Percentiles rank a stretch among this genome's conserved stretches.
These are phyloP conservation scores for Ailurus styani DNA, from an alignment of 2,113 vertebrate genomes.

Conservation along the genomic window DNA sequence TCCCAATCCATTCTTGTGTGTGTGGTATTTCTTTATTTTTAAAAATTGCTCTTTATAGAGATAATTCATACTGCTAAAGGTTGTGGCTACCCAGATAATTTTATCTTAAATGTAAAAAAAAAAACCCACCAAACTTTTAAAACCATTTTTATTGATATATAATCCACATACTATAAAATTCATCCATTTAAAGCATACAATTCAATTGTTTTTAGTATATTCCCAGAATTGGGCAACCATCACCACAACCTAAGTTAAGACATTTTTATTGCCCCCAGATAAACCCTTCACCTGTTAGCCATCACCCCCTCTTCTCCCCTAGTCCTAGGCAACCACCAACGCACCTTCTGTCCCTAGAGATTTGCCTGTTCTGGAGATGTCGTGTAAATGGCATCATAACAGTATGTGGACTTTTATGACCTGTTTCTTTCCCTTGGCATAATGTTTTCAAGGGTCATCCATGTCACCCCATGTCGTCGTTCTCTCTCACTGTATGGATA, in stretches of 20 bases:
- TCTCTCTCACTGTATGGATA: neutral
- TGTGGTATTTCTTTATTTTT: neutral
- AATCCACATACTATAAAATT: neutral
- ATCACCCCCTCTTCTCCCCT: neutral
- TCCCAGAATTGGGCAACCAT: neutral
- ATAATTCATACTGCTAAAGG: neutral
- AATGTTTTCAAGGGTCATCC: neutral
- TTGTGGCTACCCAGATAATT: neutral
- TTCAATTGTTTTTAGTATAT: neutral
- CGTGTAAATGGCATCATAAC: neutral
- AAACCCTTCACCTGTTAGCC: neutral
- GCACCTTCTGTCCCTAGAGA: neutral
- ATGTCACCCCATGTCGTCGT: neutral
- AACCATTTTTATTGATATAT: neutral
- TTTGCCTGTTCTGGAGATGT: neutral
- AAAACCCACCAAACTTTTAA: neutral
- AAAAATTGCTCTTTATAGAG: neutral
- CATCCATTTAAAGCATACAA: neutral
- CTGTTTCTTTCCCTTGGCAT: neutral
- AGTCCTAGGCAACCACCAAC: neutral
- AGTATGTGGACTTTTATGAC: neutral
- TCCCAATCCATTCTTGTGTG: neutral
- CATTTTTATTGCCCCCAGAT: neutral
- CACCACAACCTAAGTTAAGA: neutral
- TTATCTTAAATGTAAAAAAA: conserved; percentile 6